Evolutionary conservation across 2,113 vertebrate genomes (phyloP).

Genomic region (Hiodon tergisus): DNA sequence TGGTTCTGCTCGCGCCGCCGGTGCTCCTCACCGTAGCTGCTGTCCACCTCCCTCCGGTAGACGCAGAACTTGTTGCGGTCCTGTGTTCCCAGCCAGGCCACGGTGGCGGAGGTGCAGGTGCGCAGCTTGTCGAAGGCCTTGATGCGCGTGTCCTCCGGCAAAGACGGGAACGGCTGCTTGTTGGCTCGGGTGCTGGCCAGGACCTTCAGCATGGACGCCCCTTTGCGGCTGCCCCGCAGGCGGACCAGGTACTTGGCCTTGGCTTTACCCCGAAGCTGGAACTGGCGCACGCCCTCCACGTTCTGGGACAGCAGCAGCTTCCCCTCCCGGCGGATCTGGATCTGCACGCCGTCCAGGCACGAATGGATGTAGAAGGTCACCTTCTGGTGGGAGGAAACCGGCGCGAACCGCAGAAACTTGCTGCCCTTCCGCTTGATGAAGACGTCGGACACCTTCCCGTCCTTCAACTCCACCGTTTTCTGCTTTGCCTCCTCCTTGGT

Average conservation of each 20-base stretch:
- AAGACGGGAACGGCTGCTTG: constrained; percentile 87
- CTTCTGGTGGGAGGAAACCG: constrained; percentile 88
- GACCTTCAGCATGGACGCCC: constrained; percentile 83
- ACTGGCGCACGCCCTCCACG: constrained; percentile 82
- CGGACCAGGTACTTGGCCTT: constrained; percentile 92
- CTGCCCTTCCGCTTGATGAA: constrained; percentile 86
- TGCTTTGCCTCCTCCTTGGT: constrained; percentile 89
- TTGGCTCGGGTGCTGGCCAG: constrained; percentile 78
- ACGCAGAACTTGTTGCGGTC: constrained; percentile 96
- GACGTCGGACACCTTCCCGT: constrained; percentile 82
- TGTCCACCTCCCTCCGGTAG: constrained; percentile 84
- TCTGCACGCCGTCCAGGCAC: constrained; percentile 80
- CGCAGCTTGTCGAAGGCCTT: constrained; percentile 96
- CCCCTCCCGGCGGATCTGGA: constrained; percentile 88
- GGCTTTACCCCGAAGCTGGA: constrained; percentile 86
- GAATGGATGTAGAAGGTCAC: constrained; percentile 84
- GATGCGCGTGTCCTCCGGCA: constrained; percentile 89
- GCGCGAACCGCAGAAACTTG: constrained; percentile 87
- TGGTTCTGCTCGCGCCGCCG: constrained; percentile 86
- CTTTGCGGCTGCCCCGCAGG: constrained; percentile 82
- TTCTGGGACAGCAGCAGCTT: constrained; percentile 85
- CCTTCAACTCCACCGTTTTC: constrained; percentile 88
- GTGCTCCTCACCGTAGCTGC: constrained; percentile 77
- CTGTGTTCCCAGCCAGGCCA: constrained; percentile 94
- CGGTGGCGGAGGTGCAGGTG: constrained; percentile 83